Conservation (phyloP, 1,140 invertebrate species). For the Diuraphis noxia region DNA sequence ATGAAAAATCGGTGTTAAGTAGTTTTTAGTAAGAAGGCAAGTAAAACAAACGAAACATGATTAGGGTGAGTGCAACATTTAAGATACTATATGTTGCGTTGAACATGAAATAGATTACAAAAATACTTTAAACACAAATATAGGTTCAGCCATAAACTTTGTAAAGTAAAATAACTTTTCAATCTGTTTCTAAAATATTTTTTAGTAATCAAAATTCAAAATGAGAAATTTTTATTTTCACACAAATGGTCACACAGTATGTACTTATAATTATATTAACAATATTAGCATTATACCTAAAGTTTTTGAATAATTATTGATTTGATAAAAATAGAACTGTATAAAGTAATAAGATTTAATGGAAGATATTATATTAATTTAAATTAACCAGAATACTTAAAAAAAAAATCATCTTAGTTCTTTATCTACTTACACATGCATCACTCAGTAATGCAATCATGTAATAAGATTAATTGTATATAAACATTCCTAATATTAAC, state of each 20-base stretch:
- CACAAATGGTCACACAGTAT: not conserved
- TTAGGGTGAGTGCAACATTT: conserved; percentile 30
- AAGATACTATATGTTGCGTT: not conserved
- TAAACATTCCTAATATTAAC: no score
- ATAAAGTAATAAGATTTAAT: not conserved
- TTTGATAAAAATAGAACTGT: not conserved
- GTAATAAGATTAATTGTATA: no score
- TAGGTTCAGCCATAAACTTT: not conserved
- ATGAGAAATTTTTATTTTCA: not conserved
- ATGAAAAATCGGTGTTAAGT: conserved; percentile 37
- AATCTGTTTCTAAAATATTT: not conserved
- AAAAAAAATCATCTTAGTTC: not conserved
- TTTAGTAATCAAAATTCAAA: not conserved
- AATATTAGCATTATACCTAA: not conserved
- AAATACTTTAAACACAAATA: conserved; percentile 7
- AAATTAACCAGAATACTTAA: not conserved
- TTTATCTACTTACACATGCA: not conserved
- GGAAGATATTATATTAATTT: not conserved
- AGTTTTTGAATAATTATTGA: not conserved
- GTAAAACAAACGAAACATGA: conserved; percentile 36
- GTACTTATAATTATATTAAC: not conserved
- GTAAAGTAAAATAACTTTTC: conserved; percentile 5
- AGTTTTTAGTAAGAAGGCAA: conserved; percentile 1
- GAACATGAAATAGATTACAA: conserved; percentile 5
- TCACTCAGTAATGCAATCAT: not conserved